These are phyloP conservation scores for Heliconius aoede DNA, from an alignment of 2,888 invertebrate genomes.

Conservation along the genomic window DNA sequence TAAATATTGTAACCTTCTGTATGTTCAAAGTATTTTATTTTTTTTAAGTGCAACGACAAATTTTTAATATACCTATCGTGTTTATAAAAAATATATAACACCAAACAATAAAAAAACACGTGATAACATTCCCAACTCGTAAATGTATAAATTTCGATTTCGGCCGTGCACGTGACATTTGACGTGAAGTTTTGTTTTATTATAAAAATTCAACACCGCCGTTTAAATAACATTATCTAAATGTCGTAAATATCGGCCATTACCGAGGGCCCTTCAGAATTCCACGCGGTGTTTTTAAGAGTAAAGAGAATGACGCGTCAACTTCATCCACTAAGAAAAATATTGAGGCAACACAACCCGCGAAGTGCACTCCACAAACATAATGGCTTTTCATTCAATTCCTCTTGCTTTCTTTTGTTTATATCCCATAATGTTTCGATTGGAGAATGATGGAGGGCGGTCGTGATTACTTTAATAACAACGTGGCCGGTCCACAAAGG, in stretches of 20 bases:
- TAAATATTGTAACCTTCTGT: too few relatives aligned
- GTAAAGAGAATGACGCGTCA: constrained; percentile 79
- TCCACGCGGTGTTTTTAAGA: constrained; percentile 78
- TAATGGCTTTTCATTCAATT: constrained; percentile 83
- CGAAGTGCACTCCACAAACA: constrained; percentile 78
- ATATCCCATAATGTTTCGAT: constrained; percentile 83
- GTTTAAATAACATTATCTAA: constrained; percentile 79
- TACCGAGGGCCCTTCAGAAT: constrained; percentile 80
- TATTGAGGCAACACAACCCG: constrained; percentile 80
- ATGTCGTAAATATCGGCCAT: constrained; percentile 81
- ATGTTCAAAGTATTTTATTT: too few relatives aligned
- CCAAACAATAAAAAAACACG: constrained; percentile 10
- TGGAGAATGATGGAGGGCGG: constrained; percentile 79
- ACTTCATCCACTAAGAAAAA: constrained; percentile 80
- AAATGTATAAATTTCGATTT: constrained; percentile 37
- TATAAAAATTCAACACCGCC: constrained; percentile 70
- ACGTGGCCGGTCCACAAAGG: constrained; percentile 79
- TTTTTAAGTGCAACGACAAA: too few relatives aligned
- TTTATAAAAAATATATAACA: not conserved
- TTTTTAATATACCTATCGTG: too few relatives aligned
- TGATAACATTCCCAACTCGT: constrained; percentile 9
- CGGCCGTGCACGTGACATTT: constrained; percentile 55
- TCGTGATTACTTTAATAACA: constrained; percentile 83
- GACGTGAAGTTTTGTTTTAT: constrained; percentile 63
- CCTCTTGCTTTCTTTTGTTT: constrained; percentile 82